Percentiles rank a stretch among this genome's conserved stretches.
Evolutionary conservation across 1,140 invertebrate species (phyloP).

Genomic region (Procambarus clarkii): DNA sequence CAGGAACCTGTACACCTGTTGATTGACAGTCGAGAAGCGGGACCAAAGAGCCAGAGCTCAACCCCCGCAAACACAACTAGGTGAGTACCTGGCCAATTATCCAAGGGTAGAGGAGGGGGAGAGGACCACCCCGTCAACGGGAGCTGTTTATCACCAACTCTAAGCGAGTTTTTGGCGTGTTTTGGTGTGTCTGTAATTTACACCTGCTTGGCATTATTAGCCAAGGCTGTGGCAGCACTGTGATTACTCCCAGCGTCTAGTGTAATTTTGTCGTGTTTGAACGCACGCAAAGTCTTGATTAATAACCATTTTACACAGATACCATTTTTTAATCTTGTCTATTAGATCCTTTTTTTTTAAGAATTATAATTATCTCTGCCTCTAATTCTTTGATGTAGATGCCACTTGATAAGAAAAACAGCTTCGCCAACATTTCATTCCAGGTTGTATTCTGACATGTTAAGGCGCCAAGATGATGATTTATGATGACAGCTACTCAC

Average conservation of each 20-base stretch:
- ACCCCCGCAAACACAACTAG: too few relatives aligned
- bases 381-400: not conserved
- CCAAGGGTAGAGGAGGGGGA: not conserved
- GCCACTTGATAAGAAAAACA: not conserved
- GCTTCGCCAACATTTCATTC: not conserved
- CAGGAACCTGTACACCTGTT: too few relatives aligned
- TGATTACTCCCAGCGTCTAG: slow-evolving; percentile 6
- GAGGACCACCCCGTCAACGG: not conserved
- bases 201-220: not conserved
- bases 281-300: not conserved
- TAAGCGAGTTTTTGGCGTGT: not conserved
- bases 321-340: not conserved
- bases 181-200: not conserved
- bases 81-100: not conserved
- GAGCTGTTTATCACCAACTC: not conserved
- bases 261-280: not conserved
- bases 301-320: not conserved
- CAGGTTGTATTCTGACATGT: not conserved
- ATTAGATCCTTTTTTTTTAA: not conserved
- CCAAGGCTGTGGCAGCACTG: not conserved
- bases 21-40: too few relatives aligned
- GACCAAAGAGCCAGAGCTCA: too few relatives aligned
- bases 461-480: not conserved
- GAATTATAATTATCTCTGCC: not conserved
- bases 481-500: not conserved